Evolutionary conservation across 2,797 vertebrate species (phyloP), one percentile per base, ranked within the genome.

Genomic region (Sebastes itinus): DNA sequence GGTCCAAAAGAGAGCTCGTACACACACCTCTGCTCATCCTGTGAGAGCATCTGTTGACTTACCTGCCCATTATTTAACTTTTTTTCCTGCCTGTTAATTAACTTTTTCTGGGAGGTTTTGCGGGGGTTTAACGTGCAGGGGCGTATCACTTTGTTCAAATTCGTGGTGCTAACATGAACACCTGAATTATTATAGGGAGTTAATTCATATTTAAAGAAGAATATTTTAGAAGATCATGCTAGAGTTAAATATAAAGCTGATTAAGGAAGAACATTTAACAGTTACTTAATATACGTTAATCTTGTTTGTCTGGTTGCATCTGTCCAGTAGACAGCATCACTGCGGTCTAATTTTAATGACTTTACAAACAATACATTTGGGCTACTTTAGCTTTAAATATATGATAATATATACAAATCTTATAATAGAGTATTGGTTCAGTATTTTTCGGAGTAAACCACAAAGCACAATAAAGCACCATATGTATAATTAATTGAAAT

Each of bases 61-160:
- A 93, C 91, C 90, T 92, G 88, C 69, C 83, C 76, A 75, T 73
- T 93, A 72, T 81, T 89, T 85, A 35, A 75, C 79, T 68, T 69
- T 42, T 33, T 18, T 64, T 65, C 33, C 27, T 58, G 18, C 49
- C 62, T 68, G 6, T 56, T 80, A 67, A 82, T 81, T 46, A 32
- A 65, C 9, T 72, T 78, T 42, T 80, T 77, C 38, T 9, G 28
- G 55, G 63, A 14, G 22, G 38, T 33, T 65, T 55, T 27, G 22
- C 2, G 2, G 4, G 4, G 4, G 18, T 2, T 60, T 62, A 46
- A 63, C 2, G 4, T 20, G 18, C 10, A 32, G 59, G 59, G 23
- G 23, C 2, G 3, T 55, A 42, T 56, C 11, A n/a, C 38, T 69
- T 78, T 49, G 23, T 32, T 60, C 13, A 4, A 3, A 8, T 52